Base-by-base conservation (phyloP, 2,113 vertebrate genomes). In the Orientallactaga bullata region DNA sequence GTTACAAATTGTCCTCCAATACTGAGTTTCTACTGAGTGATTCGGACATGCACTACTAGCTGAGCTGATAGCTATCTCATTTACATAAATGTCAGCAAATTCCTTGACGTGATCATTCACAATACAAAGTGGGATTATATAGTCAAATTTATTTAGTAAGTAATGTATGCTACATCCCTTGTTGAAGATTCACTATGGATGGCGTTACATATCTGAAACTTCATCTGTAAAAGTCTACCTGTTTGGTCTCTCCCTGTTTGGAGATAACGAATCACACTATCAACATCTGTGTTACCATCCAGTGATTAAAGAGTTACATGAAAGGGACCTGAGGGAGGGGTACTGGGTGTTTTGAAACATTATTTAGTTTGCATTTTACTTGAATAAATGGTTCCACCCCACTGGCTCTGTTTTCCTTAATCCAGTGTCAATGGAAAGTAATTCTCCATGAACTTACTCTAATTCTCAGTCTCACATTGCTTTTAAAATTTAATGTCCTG, bases 221-320 rank as follows among this genome's bases (percentile, higher is more conserved):
- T 21, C 4, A 0, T 12, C 2, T 72, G 42, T 39, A 66, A 74
- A 89, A 39, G 17, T 23, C 28, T 61, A 21, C 28, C 47, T 81
- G 5, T 58, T 55, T 83, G 13, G 18, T 17, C 8, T 78, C 55
- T 88, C 21, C 9, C n/a, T 85, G 21, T 4, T 42, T 89, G n/a
- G 65, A 86, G 77, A 72, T 92, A 39, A 42, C 32, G 55, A 66
- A 32, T 90, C 66, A 35, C 26, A 61, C 3, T 30, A 7, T 66
- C 26, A 63, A 1, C 16, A 4, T 58, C 37, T 68, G 1, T 23
- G 32, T 13, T 23, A 3, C 3, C 68, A 26, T 32, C 30, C 11
- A 23, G 1, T 3, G 1, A 28, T 1, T 17, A 26, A 26, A 4
- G 21, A 37, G 1, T 7, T 28, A 23, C 11, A n/a, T 20, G 20